Evolutionary conservation across 2,113 vertebrate species (phyloP), one percentile per base, ranked within the genome.

Genomic region (Tychaedon coryphoeus): DNA sequence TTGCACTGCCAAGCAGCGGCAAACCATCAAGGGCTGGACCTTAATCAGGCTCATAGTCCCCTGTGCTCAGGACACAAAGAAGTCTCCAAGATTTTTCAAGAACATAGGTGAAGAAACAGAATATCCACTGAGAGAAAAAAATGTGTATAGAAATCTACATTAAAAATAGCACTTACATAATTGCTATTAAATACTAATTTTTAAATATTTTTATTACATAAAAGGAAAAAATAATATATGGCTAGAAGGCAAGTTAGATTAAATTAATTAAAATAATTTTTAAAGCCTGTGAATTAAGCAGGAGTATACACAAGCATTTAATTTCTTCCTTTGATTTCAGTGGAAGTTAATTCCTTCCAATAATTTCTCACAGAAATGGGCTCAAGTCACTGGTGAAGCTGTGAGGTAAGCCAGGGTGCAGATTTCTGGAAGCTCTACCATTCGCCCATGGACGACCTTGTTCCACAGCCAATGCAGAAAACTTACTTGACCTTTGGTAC

Each of bases 271-370:
- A 80, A 90, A 77, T 10, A 4, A 2, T 26, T 91, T 91, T 80
- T 40, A 10, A 58, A 43, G 29, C 10, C 25, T 53, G 17, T 54
- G 24, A 82, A 24, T 79, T 92, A 79, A 72, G 22, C 31, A 84
- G 31, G 6, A 42, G 3, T 34, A 48, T 29, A 48, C 6, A 56
- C 3, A 67, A 81, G 17, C 4, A 60, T 66, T 79, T 78, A 9
- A 42, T 72, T 83, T 31, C 31, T 74, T 92, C 5, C 14, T 92
- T 89, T 84, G 24, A 31, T 86, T 77, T 89, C 34, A 47, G 10
- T 58, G 48, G 3, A 53, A 53, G 17, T 53, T 53, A 18, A 53
- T 53, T 53, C 51, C 17, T 74, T 71, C 34, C 26, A 51, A 23
- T 76, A 6, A 24, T 82, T 90, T 75, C 16, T 71, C 26, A 67